Base-by-base conservation (phyloP, 2,797 vertebrate species). In the Sorex maritimensis region DNA sequence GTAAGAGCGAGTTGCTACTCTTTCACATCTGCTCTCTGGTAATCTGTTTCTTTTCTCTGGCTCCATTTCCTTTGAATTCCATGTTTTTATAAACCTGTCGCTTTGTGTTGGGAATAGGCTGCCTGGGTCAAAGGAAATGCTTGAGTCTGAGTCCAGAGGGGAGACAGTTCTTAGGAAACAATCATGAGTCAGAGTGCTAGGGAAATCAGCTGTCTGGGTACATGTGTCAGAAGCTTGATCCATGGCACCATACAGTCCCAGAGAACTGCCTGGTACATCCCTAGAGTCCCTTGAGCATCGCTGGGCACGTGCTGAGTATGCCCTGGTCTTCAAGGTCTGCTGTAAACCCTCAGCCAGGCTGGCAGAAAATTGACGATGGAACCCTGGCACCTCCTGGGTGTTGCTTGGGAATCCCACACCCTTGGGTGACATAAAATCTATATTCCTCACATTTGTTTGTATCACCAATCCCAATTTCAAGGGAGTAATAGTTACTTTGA, bases 11-110 rank as follows among this genome's bases (percentile, higher is more conserved):
- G 9, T 9, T 44, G 38, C 14, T 63, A 23, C 55, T 74, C 26
- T 34, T 52, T 87, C 55, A 41, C 38, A 23, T 55, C 34, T 13
- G 68, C 49, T 86, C 44, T 41, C 61, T 1, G 5, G 9, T 3
- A 41, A 34, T 30, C 24, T 55, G 34, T 41, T 86, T 91, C 41
- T 77, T 89, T 67, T 68, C 89, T 72, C 55, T 38, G 23, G 9
- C 55, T n/a, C 52, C 17, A 26, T 3, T 24, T 24, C 28, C 23
- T 73, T 84, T 78, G 71, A 24, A 87, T 30, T 65, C 6, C 13
- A 0, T 11, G 24, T 41, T 82, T 94, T 72, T 69, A n/a, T 9
- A 58, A 71, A 65, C 14, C 2, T 67, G 6, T 72, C 15, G 17
- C 26, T 91, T 26, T 71, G 30, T 55, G 21, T 74, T 19, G 12